Evolutionary conservation across 2,797 vertebrate species (phyloP), one percentile per base, ranked within the genome.

Genomic region (Danio jaintianensis): DNA sequence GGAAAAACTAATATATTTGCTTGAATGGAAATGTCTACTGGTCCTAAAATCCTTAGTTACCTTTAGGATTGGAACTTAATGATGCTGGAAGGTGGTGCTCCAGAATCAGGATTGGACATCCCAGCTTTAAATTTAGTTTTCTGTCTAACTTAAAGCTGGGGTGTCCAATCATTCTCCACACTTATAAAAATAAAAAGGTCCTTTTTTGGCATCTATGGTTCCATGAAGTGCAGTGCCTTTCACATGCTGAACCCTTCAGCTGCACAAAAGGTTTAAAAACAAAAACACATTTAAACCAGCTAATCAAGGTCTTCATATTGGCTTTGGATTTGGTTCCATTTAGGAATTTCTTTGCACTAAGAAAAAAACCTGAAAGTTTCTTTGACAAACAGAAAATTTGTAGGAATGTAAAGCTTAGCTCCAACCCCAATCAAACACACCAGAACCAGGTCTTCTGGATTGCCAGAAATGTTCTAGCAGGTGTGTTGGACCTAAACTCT

Each of bases 171-270:
- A n/a, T 70, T 29, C 29, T 70, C 6, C 7, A 7, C n/a, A 55
- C 36, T 13, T 4, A n/a, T 12, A 15, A 38, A 69, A 18, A 38
- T 52, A 52, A 69, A n/a, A n/a, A 68, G 18, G 5, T 36, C 50
- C 5, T 69, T 69, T 53, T 40, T 70, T 70, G 48, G n/a, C 4
- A 53, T 20, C n/a, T 13, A 5, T 70, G 50, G 29, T 70, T 70
- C 4, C 4, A 53, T 9, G 6, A 70, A 55, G 11, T 13, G 40
- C 48, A 61, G 58, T 61, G 58, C 36, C 16, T 22, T 61, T 36
- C 7, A 61, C 29, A 56, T n/a, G n/a, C n/a, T n/a, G n/a, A n/a
- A n/a, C n/a, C n/a, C n/a, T n/a, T n/a, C n/a, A n/a, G n/a, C n/a
- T n/a, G n/a, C n/a, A n/a, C n/a, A n/a, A n/a, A n/a, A n/a, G n/a